Conservation (phyloP, 2,113 vertebrate species). For the Acrocephalus arundinaceus region DNA sequence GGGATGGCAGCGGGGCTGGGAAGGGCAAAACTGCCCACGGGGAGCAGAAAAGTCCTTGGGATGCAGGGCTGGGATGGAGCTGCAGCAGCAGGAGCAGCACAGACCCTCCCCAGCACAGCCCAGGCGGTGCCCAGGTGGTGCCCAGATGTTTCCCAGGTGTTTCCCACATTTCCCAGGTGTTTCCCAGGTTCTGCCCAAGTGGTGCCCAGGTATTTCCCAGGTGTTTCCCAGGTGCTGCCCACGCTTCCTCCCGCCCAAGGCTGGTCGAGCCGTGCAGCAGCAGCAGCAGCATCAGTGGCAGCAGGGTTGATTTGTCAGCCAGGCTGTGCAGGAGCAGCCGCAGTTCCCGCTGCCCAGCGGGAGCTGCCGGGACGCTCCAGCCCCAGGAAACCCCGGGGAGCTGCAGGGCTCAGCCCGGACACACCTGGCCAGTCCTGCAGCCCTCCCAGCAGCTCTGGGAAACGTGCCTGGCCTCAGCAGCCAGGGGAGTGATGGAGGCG, state of each 20-base stretch:
- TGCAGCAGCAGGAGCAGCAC: neutral
- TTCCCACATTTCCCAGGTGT: too few species aligned
- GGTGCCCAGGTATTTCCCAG: too few species aligned
- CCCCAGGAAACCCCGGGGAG: fast-evolving
- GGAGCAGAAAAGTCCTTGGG: fast-evolving
- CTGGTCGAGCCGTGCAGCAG: neutral
- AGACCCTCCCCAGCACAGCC: neutral
- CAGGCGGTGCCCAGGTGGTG: neutral
- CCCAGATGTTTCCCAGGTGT: too few species aligned
- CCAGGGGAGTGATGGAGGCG: neutral
- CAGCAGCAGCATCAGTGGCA: neutral
- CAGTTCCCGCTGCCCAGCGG: fast-evolving
- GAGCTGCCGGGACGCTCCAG: fast-evolving
- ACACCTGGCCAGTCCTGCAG: fast-evolving
- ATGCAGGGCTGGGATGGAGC: neutral
- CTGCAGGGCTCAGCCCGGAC: neutral
- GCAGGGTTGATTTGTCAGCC: neutral
- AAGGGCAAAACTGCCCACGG: neutral
- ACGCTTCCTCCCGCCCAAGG: fast-evolving
- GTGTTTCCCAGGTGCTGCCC: neutral
- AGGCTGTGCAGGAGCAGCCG: neutral
- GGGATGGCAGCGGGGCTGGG: neutral
- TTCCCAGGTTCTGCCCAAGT: too few species aligned
- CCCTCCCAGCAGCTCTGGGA: neutral
- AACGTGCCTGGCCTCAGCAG: too few species aligned